These are phyloP conservation scores for Mimachlamys varia DNA, from an alignment of 2,888 invertebrate species.

Conservation along the genomic window DNA sequence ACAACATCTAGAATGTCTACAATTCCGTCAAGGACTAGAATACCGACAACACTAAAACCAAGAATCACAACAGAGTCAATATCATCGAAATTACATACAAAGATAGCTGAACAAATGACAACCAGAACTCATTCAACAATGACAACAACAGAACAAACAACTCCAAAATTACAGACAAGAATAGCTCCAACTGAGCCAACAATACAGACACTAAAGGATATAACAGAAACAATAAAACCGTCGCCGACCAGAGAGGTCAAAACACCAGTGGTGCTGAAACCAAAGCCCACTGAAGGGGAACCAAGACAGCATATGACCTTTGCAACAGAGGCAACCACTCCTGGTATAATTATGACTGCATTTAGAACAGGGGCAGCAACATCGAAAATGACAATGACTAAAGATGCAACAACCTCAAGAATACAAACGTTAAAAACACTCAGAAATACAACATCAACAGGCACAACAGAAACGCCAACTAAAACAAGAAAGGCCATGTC, in stretches of 20 bases:
- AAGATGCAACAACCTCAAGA: too few species aligned
- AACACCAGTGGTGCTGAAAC: neutral
- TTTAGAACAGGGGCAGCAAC: neutral
- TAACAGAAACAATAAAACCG: neutral
- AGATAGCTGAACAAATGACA: neutral
- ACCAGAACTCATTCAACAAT: neutral
- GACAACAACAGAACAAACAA: neutral
- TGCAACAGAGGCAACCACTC: neutral
- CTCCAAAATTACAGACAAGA: conserved; percentile 4
- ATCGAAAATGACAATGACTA: neutral
- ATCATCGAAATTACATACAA: conserved; percentile 34
- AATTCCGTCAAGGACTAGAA: too few species aligned
- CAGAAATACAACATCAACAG: neutral
- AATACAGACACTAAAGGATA: neutral
- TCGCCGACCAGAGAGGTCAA: too few species aligned
- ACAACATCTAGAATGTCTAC: too few species aligned
- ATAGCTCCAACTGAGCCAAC: neutral
- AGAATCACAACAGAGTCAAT: conserved; percentile 42
- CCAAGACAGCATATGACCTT: neutral
- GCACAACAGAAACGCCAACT: neutral
- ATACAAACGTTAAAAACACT: too few species aligned
- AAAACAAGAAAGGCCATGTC: neutral
- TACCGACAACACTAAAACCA: conserved; percentile 31
- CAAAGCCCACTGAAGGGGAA: neutral
- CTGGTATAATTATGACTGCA: neutral